Evolutionary conservation across 2,113 vertebrate species (phyloP).

Genomic region (Microtus montanus): DNA sequence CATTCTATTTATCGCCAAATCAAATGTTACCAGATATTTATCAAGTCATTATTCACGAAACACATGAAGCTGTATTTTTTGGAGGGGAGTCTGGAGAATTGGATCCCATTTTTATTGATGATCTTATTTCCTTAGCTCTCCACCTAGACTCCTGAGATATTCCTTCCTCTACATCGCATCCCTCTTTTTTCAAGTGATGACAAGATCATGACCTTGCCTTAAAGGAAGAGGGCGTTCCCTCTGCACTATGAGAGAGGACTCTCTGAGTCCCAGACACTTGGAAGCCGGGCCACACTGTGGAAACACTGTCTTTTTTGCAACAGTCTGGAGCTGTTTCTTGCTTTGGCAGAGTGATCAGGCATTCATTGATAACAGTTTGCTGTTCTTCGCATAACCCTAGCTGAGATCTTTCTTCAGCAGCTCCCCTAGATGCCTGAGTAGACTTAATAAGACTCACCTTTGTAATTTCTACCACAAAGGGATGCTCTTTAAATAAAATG

Average conservation of each 20-base stretch:
- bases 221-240: background rate
- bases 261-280: too few relatives aligned
- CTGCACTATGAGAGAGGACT: background rate
- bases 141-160: background rate
- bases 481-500: background rate
- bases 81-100: background rate
- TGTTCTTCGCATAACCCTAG: slow-evolving; percentile 4
- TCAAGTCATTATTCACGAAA: background rate
- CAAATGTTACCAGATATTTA: background rate
- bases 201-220: background rate
- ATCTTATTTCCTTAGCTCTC: background rate
- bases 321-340: background rate
- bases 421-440: background rate
- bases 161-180: background rate
- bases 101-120: background rate
- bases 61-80: background rate
- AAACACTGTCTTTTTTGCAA: background rate
- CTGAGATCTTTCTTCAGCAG: slow-evolving; percentile 23
- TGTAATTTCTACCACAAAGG: background rate
- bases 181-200: background rate
- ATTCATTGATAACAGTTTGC: background rate
- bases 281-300: background rate
- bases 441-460: background rate
- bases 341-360: background rate
- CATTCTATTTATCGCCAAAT: background rate